Conservation (phyloP, 2,797 vertebrate species). For the Chelon auratus region DNA sequence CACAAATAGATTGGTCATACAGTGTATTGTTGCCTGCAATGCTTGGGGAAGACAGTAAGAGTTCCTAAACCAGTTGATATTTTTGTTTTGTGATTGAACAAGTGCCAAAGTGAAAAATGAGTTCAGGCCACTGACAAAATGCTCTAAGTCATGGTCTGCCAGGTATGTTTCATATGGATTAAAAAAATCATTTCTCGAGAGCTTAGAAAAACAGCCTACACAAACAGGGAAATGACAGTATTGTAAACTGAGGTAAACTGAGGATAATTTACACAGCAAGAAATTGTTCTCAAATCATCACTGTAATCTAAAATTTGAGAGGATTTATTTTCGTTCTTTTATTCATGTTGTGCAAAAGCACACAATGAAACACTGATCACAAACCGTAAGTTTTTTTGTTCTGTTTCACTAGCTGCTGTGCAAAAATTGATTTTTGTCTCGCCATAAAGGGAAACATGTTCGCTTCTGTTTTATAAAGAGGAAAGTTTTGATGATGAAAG, state of each 20-base stretch:
- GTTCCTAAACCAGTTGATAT: slow-evolving; percentile 4
- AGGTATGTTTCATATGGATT: slow-evolving; percentile 23
- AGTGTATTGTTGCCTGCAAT: neutral
- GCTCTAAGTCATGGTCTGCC: slow-evolving; percentile 1
- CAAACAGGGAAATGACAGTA: neutral
- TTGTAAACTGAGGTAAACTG: slow-evolving; percentile 28
- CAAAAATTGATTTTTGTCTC: slow-evolving; percentile 7
- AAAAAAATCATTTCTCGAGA: slow-evolving; percentile 15
- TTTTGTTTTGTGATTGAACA: slow-evolving; percentile 16
- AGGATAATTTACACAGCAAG: slow-evolving; percentile 37
- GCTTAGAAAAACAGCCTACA: neutral
- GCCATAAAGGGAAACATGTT: neutral
- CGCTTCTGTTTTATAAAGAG: too few relatives aligned
- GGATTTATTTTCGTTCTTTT: slow-evolving; percentile 25
- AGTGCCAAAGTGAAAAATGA: slow-evolving; percentile 23
- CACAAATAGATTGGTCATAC: too few relatives aligned
- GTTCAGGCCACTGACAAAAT: slow-evolving; percentile 6
- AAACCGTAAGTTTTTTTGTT: slow-evolving; percentile 19
- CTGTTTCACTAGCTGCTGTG: slow-evolving; percentile 23
- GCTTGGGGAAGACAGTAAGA: neutral
- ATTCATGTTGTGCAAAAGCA: slow-evolving; percentile 38
- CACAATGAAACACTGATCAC: slow-evolving; percentile 49
- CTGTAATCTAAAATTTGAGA: slow-evolving; percentile 38
- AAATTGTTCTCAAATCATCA: slow-evolving; percentile 49
- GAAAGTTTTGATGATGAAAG: too few relatives aligned